Conservation (phyloP, 2,797 vertebrate genomes). For the Buceros bicornis region DNA sequence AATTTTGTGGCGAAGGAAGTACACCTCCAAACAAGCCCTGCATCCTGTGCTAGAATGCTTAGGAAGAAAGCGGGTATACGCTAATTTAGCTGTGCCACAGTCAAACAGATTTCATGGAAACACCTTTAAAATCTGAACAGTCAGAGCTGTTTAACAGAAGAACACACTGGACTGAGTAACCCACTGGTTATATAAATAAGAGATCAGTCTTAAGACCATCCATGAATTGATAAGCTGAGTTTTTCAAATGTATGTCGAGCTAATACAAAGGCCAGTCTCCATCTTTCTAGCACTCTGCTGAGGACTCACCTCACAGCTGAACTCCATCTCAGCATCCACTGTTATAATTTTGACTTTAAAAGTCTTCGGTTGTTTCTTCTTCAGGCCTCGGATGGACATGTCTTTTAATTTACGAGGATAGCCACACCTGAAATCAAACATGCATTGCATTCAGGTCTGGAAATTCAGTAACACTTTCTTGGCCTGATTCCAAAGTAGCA, state of each 20-base stretch:
- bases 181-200: neutral
- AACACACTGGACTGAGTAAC: neutral
- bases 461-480: neutral
- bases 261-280: neutral
- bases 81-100: neutral
- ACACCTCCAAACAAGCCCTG: neutral
- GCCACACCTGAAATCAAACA: conserved; percentile 55
- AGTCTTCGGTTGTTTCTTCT: conserved; percentile 93
- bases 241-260: neutral
- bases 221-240: neutral
- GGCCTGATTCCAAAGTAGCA: neutral
- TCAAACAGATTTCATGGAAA: neutral
- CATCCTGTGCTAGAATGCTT: neutral
- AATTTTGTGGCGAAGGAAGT: neutral
- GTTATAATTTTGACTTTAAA: conserved; percentile 94
- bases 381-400: conserved; percentile 93
- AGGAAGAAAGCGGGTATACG: neutral
- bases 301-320: conserved; percentile 90
- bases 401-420: conserved; percentile 54
- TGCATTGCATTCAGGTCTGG: neutral
- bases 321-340: conserved; percentile 95
- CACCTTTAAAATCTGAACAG: neutral
- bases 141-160: neutral
- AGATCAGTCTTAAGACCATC: neutral
- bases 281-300: neutral